These are phyloP conservation scores for Sylvia atricapilla DNA, from an alignment of 2,113 vertebrate species.

Conservation along the genomic window DNA sequence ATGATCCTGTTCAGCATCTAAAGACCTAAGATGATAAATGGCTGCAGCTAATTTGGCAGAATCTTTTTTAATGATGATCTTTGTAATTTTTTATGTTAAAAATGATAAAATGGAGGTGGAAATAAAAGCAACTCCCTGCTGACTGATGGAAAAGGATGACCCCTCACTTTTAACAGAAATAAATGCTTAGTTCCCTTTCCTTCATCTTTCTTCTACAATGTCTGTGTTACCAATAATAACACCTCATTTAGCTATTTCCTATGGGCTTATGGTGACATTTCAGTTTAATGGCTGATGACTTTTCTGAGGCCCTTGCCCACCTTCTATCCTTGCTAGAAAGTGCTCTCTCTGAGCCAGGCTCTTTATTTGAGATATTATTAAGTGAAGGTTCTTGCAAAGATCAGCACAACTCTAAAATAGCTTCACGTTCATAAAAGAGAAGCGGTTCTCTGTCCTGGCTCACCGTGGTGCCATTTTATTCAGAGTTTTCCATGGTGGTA, in stretches of 20 bases:
- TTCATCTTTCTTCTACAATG: background rate
- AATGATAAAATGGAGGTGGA: background rate
- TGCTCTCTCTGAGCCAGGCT: background rate
- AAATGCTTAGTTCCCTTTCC: background rate
- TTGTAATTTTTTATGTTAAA: background rate
- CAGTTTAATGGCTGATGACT: background rate
- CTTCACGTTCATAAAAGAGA: background rate
- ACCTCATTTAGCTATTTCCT: background rate
- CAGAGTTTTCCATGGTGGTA: background rate
- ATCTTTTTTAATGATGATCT: background rate
- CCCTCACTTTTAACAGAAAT: background rate
- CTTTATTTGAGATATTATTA: constrained; percentile 18
- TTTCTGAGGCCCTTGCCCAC: background rate
- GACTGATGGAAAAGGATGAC: background rate
- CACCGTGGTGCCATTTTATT: background rate
- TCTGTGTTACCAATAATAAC: background rate
- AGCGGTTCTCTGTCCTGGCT: background rate
- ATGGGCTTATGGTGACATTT: constrained; percentile 17
- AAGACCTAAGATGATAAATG: background rate
- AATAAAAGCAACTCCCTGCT: background rate
- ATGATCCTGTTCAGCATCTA: background rate
- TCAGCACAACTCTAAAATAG: constrained; percentile 31
- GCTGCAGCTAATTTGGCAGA: background rate
- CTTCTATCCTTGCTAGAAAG: background rate
- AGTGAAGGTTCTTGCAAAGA: constrained; percentile 25